Evolutionary conservation across 2,113 vertebrate genomes (phyloP), one percentile per base, ranked within the genome.

Genomic region (Probosciger aterrimus): DNA sequence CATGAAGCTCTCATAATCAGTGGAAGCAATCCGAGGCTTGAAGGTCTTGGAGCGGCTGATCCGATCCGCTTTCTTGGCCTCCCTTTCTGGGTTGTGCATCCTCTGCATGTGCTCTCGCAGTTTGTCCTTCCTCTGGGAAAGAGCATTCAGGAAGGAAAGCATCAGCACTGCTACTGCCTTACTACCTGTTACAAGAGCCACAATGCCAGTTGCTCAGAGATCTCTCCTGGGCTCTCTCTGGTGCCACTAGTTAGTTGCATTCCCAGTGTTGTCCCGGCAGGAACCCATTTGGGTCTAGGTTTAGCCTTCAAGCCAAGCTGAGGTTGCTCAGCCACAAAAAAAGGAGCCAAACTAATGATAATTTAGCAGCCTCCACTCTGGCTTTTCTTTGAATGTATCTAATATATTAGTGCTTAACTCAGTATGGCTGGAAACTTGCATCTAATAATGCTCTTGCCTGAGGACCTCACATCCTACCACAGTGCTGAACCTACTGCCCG

Each of bases 81-180:
- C 99, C 39, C 99, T 98, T 92, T 99, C 99, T 0, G 99, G 99
- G 83, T 99, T 99, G 95, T 99, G 99, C 99, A 99, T 99, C 39
- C 99, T 98, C 85, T 99, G 99, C 99, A 99, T 99, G 97, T 99
- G 99, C 90, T 99, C 99, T 50, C 99, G 98, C 44, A 99, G 97
- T 75, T 99, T 99, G 97, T 99, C 99, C 86, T 99, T 99, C 84
- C 99, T 98, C 99, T 99, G 85, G 60, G 50, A 44, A 39, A 95
- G 77, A 80, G 37, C 49, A 70, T 35, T 30, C 4, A 1, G 24
- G 22, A 30, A 55, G 23, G 24, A 69, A 60, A 43, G 14, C 0
- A 11, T 18, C 65, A 93, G 52, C 57, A 73, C 4, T 0, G 2
- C 52, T 81, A 52, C 33, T 64, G 74, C 76, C 49, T 46, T 24